Conservation (phyloP, 2,797 vertebrate species). For the Chaetophractus vellerosus region DNA sequence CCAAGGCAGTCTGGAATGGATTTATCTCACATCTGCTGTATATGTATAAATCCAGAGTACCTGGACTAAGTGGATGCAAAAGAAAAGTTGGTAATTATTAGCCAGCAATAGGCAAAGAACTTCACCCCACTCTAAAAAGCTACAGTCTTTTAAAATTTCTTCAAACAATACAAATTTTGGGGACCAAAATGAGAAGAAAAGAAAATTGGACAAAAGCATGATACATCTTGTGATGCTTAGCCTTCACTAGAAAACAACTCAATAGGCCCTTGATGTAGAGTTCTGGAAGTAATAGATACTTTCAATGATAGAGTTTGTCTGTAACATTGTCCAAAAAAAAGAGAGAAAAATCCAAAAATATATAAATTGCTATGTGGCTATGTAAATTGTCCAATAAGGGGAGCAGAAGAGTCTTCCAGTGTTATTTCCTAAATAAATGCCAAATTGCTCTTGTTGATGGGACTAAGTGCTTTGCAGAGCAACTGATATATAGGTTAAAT, state of each 20-base stretch:
- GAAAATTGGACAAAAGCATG: not conserved
- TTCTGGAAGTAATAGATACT: not conserved
- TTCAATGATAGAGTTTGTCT: not conserved
- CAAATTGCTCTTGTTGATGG: not conserved
- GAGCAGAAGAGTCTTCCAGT: not conserved
- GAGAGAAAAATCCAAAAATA: not conserved
- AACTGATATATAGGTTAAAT: not conserved
- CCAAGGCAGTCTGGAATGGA: not conserved
- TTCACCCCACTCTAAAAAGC: not conserved
- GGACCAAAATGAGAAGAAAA: not conserved
- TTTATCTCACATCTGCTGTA: not conserved
- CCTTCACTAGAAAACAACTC: not conserved
- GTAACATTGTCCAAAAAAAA: not conserved
- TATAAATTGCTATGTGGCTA: not conserved
- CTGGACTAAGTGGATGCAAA: not conserved
- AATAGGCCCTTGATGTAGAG: not conserved
- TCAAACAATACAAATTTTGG: not conserved
- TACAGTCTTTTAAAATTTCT: not conserved
- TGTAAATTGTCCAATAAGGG: not conserved
- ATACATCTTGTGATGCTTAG: not conserved
- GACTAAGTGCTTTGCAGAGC: not conserved
- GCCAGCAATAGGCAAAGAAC: not conserved
- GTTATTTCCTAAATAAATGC: not conserved
- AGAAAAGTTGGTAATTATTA: not conserved
- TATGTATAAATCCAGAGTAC: not conserved